phyloP scores from a whole-genome alignment of 2,797 vertebrate genomes.

The Microtus californicus region DNA sequence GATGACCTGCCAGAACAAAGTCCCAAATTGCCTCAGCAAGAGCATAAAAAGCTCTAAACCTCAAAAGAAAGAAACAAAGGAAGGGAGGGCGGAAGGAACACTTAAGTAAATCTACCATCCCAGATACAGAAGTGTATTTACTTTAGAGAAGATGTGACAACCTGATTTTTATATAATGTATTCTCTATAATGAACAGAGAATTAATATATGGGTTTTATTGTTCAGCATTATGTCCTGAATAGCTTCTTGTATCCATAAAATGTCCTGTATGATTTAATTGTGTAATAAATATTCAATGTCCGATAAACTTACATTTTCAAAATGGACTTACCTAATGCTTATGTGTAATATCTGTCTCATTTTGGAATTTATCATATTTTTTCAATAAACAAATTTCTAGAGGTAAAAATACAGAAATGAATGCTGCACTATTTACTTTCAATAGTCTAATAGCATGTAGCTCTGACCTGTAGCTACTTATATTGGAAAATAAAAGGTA shows the following conservation, averaged over 20 bases:
- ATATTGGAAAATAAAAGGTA: background rate
- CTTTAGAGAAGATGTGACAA: background rate
- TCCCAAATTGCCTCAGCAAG: accelerated
- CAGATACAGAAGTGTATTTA: background rate
- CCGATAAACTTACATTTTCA: background rate
- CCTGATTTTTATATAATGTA: background rate
- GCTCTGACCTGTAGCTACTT: background rate
- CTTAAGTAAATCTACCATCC: background rate
- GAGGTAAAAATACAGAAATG: background rate
- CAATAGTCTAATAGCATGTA: background rate
- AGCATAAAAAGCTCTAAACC: background rate
- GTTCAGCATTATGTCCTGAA: background rate
- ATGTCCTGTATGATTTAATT: background rate
- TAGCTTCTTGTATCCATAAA: background rate
- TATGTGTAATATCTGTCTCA: background rate
- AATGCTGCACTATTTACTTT: background rate
- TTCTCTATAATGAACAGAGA: background rate
- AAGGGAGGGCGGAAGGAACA: background rate
- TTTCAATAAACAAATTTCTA: background rate
- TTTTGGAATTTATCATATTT: background rate
- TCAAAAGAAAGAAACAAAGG: background rate
- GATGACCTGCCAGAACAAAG: background rate
- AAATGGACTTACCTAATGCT: background rate
- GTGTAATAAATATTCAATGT: background rate
- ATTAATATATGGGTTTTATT: background rate